These are phyloP conservation scores for Falco punctatus DNA, from an alignment of 2,113 vertebrate genomes.

Conservation along the genomic window DNA sequence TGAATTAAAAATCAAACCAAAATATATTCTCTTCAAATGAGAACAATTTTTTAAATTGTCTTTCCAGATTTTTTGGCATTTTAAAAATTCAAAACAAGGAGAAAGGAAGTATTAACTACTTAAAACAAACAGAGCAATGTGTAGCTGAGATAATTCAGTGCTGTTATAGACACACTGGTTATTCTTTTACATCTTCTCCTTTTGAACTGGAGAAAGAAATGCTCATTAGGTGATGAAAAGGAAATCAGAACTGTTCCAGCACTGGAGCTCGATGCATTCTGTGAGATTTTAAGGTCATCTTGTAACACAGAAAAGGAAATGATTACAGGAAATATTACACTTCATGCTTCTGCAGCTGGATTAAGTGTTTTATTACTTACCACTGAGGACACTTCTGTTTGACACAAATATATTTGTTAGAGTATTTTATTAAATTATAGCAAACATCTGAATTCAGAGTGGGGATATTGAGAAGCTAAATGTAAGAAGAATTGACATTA, in stretches of 20 bases:
- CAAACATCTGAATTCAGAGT: conserved; percentile 65
- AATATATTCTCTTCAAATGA: not conserved
- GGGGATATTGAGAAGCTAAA: conserved; percentile 54
- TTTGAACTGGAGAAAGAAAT: not conserved
- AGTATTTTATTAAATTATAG: conserved; percentile 66
- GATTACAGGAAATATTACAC: conserved; percentile 45
- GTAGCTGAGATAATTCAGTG: not conserved
- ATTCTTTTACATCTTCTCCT: not conserved
- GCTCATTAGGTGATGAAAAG: not conserved
- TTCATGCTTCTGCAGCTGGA: conserved; percentile 51
- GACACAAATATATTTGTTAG: conserved; percentile 64
- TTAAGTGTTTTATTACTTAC: conserved; percentile 69
- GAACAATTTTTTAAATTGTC: not conserved
- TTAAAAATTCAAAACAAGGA: not conserved
- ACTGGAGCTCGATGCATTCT: not conserved
- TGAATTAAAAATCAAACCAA: not conserved
- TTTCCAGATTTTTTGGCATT: not conserved
- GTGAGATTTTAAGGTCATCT: conserved; percentile 38
- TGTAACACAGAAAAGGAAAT: conserved; percentile 29
- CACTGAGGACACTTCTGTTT: conserved; percentile 49
- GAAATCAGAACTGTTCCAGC: conserved; percentile 15
- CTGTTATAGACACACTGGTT: not conserved
- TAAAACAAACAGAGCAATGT: not conserved
- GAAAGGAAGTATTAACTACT: not conserved
- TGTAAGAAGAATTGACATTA: conserved; percentile 46